Evolutionary conservation across 92 coral and sea anemone species (phyloP).

Genomic region (Actinernus sp.): DNA sequence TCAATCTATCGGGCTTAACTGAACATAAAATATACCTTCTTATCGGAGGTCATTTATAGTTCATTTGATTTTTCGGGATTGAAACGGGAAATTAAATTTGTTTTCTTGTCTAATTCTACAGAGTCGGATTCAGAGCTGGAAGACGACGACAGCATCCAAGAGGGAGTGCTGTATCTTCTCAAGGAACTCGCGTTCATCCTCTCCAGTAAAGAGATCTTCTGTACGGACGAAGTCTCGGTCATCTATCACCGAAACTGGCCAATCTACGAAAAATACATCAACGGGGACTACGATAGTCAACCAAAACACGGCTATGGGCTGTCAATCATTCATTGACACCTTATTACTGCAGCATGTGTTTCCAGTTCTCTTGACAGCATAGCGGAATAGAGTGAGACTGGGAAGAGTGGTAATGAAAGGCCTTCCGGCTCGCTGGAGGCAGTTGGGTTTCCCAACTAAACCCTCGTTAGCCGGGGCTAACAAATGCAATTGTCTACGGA

Average conservation of each 20-base stretch:
- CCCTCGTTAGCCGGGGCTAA: no score
- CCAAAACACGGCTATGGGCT: conserved; percentile 70
- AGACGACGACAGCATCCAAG: conserved; percentile 70
- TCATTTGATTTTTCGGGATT: not conserved
- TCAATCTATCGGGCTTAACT: not conserved
- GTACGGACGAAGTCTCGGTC: conserved; percentile 58
- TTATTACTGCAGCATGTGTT: no score
- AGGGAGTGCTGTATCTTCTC: conserved; percentile 61
- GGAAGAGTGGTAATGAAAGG: no score
- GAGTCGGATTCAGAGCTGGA: conserved; percentile 45
- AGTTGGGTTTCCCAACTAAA: no score
- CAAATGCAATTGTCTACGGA: no score
- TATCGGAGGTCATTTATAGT: not conserved
- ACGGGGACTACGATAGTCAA: conserved; percentile 72
- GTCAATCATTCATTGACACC: conserved; percentile 32
- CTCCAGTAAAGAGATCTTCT: conserved; percentile 66
- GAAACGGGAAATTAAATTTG: not conserved
- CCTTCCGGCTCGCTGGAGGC: no score
- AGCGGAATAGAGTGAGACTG: no score
- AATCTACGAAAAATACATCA: conserved; percentile 71
- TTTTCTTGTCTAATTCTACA: conserved; percentile 11
- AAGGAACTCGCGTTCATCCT: conserved; percentile 73
- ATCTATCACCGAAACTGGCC: conserved; percentile 76
- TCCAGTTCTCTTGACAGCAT: no score
- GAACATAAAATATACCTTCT: not conserved